Conservation (phyloP, 2,113 vertebrate species). For the Xenopus borealis region DNA sequence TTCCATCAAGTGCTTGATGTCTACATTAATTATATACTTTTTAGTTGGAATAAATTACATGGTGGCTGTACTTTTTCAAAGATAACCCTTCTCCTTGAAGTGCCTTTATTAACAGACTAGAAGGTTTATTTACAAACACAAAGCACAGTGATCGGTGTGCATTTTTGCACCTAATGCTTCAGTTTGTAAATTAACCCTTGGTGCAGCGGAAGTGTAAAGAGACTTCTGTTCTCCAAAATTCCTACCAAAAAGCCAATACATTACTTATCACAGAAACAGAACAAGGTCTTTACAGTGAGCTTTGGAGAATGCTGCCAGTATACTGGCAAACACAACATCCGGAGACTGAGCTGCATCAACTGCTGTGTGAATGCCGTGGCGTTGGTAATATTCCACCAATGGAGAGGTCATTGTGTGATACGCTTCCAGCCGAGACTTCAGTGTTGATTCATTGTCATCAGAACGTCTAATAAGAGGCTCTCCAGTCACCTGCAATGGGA, state of each 20-base stretch:
- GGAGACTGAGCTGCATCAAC: slow-evolving; percentile 85
- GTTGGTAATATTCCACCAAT: slow-evolving; percentile 85
- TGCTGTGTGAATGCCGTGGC: slow-evolving; percentile 74
- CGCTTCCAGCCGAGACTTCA: slow-evolving; percentile 79
- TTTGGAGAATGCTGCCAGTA: slow-evolving; percentile 89
- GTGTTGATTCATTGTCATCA: slow-evolving; percentile 83
- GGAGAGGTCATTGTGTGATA: slow-evolving; percentile 91
- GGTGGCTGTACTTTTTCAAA: background rate
- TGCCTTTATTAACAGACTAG: no score
- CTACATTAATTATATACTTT: no score
- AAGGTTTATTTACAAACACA: background rate
- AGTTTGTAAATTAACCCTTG: no score
- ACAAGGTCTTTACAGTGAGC: slow-evolving; percentile 95
- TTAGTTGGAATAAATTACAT: no score
- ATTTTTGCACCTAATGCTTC: background rate
- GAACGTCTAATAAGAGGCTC: slow-evolving; percentile 88
- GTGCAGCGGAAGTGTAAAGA: background rate
- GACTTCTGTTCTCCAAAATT: no score
- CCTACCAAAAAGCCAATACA: background rate
- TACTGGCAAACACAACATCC: slow-evolving; percentile 87
- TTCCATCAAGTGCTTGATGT: no score
- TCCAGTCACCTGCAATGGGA: slow-evolving; percentile 78
- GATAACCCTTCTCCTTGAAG: no score
- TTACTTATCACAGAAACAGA: slow-evolving; percentile 76
- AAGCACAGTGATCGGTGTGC: background rate